Conservation (phyloP, 2,888 invertebrate genomes). For the Eudemis profundana region DNA sequence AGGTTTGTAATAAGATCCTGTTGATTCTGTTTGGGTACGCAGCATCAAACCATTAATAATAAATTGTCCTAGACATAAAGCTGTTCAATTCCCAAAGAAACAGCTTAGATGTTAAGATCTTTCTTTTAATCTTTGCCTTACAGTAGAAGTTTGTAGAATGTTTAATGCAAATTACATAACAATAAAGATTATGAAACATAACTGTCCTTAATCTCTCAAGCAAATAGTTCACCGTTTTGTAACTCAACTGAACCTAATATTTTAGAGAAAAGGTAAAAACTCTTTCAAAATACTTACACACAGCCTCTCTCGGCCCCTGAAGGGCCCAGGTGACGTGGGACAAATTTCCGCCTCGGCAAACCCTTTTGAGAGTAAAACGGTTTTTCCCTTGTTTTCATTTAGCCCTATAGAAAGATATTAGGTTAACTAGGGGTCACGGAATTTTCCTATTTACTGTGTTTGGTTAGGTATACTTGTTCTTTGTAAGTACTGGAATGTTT, state of each 20-base stretch:
- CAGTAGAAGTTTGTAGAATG: too few species aligned
- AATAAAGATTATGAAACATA: background rate
- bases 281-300: constrained; percentile 38
- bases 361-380: constrained; percentile 32
- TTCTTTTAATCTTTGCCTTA: too few species aligned
- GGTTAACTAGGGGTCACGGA: constrained; percentile 28
- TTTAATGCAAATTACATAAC: too few species aligned
- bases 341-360: constrained; percentile 41
- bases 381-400: constrained; percentile 40
- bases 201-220: background rate
- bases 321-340: constrained; percentile 39
- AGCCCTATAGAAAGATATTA: constrained; percentile 33
- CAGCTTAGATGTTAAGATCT: too few species aligned
- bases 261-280: constrained; percentile 28
- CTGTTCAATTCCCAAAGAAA: too few species aligned
- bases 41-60: too few species aligned
- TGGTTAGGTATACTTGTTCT: constrained; percentile 1
- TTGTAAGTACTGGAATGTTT: background rate
- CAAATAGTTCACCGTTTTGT: constrained; percentile 27
- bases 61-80: too few species aligned
- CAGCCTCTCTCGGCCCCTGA: constrained; percentile 25
- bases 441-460: constrained; percentile 22
- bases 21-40: too few species aligned
- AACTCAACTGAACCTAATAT: constrained; percentile 18
- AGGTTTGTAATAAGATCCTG: too few species aligned